Base-by-base conservation (phyloP, 2,888 invertebrate genomes). In the Lasioglossum oenotherae region DNA sequence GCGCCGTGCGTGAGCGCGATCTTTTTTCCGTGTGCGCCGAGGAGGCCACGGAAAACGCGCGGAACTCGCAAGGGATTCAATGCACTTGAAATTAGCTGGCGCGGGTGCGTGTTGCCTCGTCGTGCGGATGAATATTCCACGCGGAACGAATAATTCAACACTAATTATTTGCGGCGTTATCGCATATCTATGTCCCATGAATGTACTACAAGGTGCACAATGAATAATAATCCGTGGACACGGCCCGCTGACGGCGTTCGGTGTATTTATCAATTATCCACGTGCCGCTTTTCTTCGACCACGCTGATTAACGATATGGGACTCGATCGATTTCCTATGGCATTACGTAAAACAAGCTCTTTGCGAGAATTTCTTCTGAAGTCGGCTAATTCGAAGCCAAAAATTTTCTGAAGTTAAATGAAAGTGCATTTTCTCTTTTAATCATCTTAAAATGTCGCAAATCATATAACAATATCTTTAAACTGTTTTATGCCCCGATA, bases 131-230 rank as follows among this genome's bases (percentile, higher is more conserved):
- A 88, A 81, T 87, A 87, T 87, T 85, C 77, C 85, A 41, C 81
- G 80, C 80, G 77, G 74, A 77, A 78, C 87, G 85, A 83, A 88
- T 85, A 83, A 87, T 81, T 88, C 81, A 81, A 72, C 35, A 60
- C 75, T 88, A 88, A 88, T 88, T 87, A 85, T 88, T 85, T 82
- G 81, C 88, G 60, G 60, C 80, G 74, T 83, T 88, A 87, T 85
- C 88, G 85, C 80, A 67, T 82, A 87, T 87, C 85, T 83, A 74
- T 77, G 82, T 79, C 49, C 82, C 80, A 74, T 31, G 73, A 79
- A 80, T 78, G 78, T 78, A 85, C 46, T 72, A 75, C 82, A 77
- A 77, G 53, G 60, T 74, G 81, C 80, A 71, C 87, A 69, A 81
- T 87, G 88, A 87, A 88, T 88, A 87, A 81, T 81, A 87, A 88